Conservation (phyloP, 1,140 invertebrate genomes). For the Bursaphelenchus mucronatus region DNA sequence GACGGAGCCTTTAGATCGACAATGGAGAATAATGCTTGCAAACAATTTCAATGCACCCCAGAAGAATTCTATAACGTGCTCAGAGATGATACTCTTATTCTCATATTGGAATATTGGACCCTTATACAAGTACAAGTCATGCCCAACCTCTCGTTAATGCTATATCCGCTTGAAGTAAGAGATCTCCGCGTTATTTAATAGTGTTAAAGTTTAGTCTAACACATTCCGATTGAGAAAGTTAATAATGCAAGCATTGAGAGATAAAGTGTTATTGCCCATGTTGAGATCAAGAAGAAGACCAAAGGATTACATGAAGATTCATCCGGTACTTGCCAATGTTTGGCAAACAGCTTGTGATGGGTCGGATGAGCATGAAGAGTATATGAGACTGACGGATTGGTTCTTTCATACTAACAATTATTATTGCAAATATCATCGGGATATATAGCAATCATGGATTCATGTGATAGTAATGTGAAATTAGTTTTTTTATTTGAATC, state of each 20-base stretch:
- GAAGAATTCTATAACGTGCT: slow-evolving; percentile 14
- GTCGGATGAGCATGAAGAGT: slow-evolving; percentile 7
- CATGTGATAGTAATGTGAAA: no score
- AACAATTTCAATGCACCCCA: slow-evolving; percentile 11
- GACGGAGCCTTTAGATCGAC: slow-evolving; percentile 11
- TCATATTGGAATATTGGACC: slow-evolving; percentile 10
- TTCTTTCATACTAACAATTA: not conserved
- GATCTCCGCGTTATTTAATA: not conserved
- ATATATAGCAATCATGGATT: no score
- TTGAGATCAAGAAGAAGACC: not conserved
- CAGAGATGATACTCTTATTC: not conserved
- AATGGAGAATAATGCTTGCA: slow-evolving; percentile 19
- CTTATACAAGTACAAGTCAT: slow-evolving; percentile 11
- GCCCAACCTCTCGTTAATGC: slow-evolving; percentile 6
- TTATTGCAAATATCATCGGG: no score
- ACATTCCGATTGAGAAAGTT: not conserved
- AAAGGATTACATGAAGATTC: not conserved
- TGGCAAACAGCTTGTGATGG: slow-evolving; percentile 6
- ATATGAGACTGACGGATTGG: slow-evolving; percentile 1
- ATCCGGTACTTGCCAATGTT: slow-evolving; percentile 5
- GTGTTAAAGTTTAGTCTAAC: not conserved
- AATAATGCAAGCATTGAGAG: slow-evolving; percentile 9
- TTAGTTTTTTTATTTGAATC: no score
- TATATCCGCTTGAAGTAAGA: slow-evolving; percentile 16
- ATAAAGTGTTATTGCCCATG: slow-evolving; percentile 16